phyloP scores from a whole-genome alignment of 2,888 invertebrate genomes.

The Agapetus fuscipes region DNA sequence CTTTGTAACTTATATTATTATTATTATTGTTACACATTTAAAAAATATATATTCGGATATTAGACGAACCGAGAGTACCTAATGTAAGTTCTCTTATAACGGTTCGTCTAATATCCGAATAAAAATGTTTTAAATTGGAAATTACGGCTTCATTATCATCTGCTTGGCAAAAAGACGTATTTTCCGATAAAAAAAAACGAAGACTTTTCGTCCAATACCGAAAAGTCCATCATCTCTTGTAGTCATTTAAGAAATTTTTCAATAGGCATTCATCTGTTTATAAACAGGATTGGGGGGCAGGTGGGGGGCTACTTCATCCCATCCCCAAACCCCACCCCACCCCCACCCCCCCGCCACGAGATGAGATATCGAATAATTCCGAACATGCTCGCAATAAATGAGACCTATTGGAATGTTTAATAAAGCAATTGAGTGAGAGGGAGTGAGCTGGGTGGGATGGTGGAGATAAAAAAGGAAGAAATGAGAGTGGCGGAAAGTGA shows the following conservation, averaged over 20 bases:
- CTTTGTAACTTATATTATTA: too few species aligned
- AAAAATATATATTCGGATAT: too few species aligned
- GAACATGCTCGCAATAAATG: constrained; percentile 22
- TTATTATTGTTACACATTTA: too few species aligned
- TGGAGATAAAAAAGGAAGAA: neutral
- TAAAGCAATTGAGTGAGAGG: constrained; percentile 20
- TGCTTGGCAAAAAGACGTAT: too few species aligned
- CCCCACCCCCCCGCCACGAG: constrained; percentile 2
- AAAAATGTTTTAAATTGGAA: too few species aligned
- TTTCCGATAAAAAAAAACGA: too few species aligned
- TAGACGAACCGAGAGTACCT: too few species aligned
- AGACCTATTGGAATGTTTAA: constrained; percentile 22
- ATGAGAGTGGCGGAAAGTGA: too few species aligned
- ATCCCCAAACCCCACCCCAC: constrained; percentile 1
- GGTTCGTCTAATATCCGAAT: too few species aligned
- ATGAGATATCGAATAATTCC: constrained; percentile 21
- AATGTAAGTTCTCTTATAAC: too few species aligned
- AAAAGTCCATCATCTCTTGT: neutral
- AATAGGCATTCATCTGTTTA: neutral
- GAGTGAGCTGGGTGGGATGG: neutral
- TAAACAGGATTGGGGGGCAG: neutral
- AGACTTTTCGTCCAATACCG: too few species aligned
- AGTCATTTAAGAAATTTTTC: neutral
- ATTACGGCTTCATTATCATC: too few species aligned
- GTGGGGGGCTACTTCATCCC: constrained; percentile 4